Evolutionary conservation across 2,888 invertebrate genomes (phyloP).

Genomic region (Erannis defoliaria): DNA sequence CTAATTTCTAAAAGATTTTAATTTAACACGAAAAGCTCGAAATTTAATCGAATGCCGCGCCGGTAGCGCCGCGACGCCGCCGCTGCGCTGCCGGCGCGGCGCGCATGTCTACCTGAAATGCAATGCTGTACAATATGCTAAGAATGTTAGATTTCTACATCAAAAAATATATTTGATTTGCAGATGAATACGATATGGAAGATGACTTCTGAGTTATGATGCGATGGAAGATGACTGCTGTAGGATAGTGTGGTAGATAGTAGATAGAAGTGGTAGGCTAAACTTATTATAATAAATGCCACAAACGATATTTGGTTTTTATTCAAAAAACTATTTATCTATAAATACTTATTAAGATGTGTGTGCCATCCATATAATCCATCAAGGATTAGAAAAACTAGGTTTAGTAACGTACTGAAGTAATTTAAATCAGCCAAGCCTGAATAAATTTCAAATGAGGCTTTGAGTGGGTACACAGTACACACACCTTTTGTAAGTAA

Average conservation of each 20-base stretch:
- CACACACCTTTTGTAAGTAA: constrained; percentile 21
- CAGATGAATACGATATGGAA: not conserved
- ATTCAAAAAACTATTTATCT: too few relatives aligned
- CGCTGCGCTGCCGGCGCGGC: too few relatives aligned
- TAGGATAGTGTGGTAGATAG: not conserved
- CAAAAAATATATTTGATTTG: not conserved
- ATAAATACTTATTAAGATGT: too few relatives aligned
- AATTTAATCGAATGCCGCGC: too few relatives aligned
- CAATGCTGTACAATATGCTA: too few relatives aligned
- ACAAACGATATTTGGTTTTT: not conserved
- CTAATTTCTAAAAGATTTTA: too few relatives aligned
- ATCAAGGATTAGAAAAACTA: constrained; percentile 13
- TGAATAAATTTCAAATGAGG: constrained; percentile 15
- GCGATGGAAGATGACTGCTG: not conserved
- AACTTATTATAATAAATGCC: constrained; percentile 2
- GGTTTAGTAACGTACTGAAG: constrained; percentile 4
- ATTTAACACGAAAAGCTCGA: too few relatives aligned
- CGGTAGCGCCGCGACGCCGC: too few relatives aligned
- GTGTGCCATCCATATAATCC: too few relatives aligned
- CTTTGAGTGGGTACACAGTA: not conserved
- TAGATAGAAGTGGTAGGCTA: constrained; percentile 1
- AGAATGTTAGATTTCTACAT: not conserved
- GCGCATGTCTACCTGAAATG: too few relatives aligned
- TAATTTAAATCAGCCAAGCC: constrained; percentile 11
- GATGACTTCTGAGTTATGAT: not conserved